Conservation (phyloP, 2,113 vertebrate species). For the Mormyrus lacerda region DNA sequence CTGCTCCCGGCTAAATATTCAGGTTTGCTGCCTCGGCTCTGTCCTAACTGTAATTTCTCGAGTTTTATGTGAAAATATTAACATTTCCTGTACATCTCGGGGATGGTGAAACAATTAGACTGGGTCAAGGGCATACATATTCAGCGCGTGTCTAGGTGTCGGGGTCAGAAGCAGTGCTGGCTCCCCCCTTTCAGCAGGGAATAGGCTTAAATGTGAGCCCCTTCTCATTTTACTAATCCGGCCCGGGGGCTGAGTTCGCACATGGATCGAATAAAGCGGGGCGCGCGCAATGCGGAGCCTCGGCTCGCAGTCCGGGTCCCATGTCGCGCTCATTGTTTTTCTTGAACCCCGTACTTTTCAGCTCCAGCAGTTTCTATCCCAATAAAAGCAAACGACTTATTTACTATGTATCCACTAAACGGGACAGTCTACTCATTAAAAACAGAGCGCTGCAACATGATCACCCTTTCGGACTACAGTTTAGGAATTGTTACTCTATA, state of each 20-base stretch:
- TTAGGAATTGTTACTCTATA: not conserved
- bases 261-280: conserved; percentile 3
- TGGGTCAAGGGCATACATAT: conserved; percentile 2
- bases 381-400: conserved; percentile 44
- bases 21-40: not conserved
- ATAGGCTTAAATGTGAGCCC: not conserved
- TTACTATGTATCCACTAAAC: conserved; percentile 40
- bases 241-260: not conserved
- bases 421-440: conserved; percentile 39
- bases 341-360: conserved; percentile 26
- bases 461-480: not conserved
- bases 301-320: no score
- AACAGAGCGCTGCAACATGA: conserved; percentile 36
- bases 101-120: not conserved
- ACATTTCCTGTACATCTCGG: conserved; percentile 2
- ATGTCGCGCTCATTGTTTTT: conserved; percentile 19
- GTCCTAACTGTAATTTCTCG: not conserved
- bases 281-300: not conserved
- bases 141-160: not conserved
- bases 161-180: not conserved
- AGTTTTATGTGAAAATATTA: not conserved
- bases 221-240: not conserved
- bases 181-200: not conserved
- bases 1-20: not conserved
- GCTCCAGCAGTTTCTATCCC: conserved; percentile 27